Percentiles rank a stretch among this genome's conserved stretches.
Evolutionary conservation across 2,797 vertebrate genomes (phyloP).

Genomic region (Pangasius mekongensis): DNA sequence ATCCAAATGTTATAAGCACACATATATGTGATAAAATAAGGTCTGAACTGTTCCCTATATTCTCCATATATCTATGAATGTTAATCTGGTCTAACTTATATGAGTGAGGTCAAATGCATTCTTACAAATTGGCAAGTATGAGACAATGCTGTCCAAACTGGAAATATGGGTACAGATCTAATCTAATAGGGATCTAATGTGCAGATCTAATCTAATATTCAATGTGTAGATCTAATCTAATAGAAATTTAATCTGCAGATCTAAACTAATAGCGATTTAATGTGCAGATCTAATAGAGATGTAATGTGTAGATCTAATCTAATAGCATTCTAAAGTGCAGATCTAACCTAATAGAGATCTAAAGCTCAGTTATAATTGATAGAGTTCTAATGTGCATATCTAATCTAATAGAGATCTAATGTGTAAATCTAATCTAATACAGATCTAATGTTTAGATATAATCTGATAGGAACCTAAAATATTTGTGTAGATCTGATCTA

Average conservation of each 20-base stretch:
- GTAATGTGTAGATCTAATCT: too few species aligned
- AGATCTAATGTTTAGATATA: too few species aligned
- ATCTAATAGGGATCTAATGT: neutral
- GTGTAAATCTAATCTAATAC: too few species aligned
- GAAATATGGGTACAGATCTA: neutral
- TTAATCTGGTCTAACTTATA: neutral
- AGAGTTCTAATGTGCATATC: neutral
- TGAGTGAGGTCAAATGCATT: neutral
- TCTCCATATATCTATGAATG: neutral
- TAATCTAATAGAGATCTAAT: neutral
- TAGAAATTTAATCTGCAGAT: too few species aligned
- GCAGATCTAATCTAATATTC: neutral
- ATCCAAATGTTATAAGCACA: too few species aligned
- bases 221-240: neutral
- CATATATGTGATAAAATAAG: too few species aligned
- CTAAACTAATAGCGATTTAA: neutral
- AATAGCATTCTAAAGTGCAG: too few species aligned
- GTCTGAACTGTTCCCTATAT: neutral
- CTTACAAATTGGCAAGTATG: neutral
- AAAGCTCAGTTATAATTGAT: too few species aligned
- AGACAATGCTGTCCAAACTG: neutral
- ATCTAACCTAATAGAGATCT: too few species aligned
- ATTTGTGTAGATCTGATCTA: too few species aligned
- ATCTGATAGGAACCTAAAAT: neutral
- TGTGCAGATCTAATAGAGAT: too few species aligned